Evolutionary conservation across 2,888 invertebrate species (phyloP), one percentile per base, ranked within the genome.

Genomic region (Sphaerophoria taeniata): DNA sequence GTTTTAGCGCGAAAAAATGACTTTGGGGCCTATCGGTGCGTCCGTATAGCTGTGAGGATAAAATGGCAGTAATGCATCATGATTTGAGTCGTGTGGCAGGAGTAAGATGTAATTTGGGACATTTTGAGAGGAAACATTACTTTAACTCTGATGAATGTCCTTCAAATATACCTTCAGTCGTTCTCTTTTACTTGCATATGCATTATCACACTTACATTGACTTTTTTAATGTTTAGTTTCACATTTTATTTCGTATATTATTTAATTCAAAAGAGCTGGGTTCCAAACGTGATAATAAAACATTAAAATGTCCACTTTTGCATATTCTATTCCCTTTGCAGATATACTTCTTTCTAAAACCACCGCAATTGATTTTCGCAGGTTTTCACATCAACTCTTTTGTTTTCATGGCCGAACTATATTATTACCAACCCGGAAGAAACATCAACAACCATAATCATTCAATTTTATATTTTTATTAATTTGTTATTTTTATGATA

Each of bases 21-120:
- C 67, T 67, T 71, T 75, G 67, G 60, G 71, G 58, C 69, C 2
- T 7, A 0, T 49, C 3, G 43, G 9, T 39, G 39, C 39, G 16
- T n/a, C 3, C 58, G 24, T 77, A 70, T 56, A 70, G 47, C 63
- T 65, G 70, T 73, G 85, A 77, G 71, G 77, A 77, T 77, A 70
- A 77, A 70, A 9, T 70, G 72, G 60, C 58, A 76, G 76, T 80
- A 72, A 70, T 75, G 75, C 55, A 49, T 55, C 33, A 80, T 80
- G 58, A 81, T 47, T 53, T 72, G 69, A 65, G 85, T 85, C 85
- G 85, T 85, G 85, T 85, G 85, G 85, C 81, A 24, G 36, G 14
- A 14, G 31, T 51, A 76, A 72, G 79, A 34, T 73, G 55, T 53
- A 47, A 83, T 71, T 70, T 73, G 6, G 39, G 69, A 76, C 51